phyloP scores from a whole-genome alignment of 2,113 vertebrate species.

The Smithornis capensis region DNA sequence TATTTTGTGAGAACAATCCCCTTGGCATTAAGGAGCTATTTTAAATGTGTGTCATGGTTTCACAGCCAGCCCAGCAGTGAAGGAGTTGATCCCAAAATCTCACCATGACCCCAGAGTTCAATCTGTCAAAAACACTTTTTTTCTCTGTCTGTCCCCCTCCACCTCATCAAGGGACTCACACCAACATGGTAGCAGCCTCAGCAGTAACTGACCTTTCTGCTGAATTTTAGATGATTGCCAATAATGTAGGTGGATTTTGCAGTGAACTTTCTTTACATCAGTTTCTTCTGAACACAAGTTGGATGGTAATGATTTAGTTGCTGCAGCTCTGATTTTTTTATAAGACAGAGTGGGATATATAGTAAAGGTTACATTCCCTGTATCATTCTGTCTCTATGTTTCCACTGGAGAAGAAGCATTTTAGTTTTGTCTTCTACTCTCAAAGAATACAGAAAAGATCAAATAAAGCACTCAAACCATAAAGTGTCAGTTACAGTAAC shows the following conservation, averaged over 20 bases:
- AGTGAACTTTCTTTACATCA: not conserved
- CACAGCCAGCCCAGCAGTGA: not conserved
- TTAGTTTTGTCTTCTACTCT: not conserved
- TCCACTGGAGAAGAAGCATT: not conserved
- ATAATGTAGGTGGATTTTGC: not conserved
- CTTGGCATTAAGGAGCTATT: not conserved
- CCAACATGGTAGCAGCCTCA: not conserved
- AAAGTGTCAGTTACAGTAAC: not conserved
- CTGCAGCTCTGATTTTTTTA: not conserved
- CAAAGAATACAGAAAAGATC: not conserved
- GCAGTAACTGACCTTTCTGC: not conserved
- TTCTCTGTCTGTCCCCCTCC: not conserved
- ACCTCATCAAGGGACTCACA: not conserved
- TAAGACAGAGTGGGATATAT: not conserved
- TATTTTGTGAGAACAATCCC: not conserved
- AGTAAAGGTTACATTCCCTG: not conserved
- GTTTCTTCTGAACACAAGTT: not conserved
- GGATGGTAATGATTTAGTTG: not conserved
- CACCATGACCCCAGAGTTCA: not conserved
- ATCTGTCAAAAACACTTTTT: not conserved
- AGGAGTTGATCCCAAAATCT: not conserved
- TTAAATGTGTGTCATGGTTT: not conserved
- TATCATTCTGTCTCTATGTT: not conserved
- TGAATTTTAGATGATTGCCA: not conserved
- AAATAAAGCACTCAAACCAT: not conserved